phyloP scores from a whole-genome alignment of 2,113 vertebrate species.

The Amazona guildingii region DNA sequence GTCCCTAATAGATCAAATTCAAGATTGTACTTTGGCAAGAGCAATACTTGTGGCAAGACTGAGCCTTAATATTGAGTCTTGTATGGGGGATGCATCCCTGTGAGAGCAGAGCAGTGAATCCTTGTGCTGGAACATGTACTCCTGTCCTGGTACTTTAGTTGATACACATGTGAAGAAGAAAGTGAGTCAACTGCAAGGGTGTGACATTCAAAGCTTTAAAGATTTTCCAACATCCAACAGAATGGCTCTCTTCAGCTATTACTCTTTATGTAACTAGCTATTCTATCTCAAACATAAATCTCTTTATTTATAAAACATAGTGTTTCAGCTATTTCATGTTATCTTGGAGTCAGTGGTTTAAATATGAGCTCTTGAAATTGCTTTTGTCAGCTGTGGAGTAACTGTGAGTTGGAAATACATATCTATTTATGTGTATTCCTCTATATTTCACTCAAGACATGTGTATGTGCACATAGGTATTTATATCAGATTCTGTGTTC shows the following conservation, averaged over 20 bases:
- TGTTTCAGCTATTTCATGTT: slow-evolving; percentile 8
- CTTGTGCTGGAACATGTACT: not conserved
- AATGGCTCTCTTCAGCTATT: not conserved
- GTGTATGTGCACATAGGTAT: accelerated
- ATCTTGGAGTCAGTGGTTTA: not conserved
- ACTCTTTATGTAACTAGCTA: not conserved
- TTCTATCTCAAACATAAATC: not conserved
- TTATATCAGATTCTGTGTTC: not conserved
- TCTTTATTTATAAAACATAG: not conserved
- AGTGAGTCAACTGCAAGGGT: accelerated
- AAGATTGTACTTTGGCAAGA: not conserved
- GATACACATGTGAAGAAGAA: not conserved
- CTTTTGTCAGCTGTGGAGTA: not conserved
- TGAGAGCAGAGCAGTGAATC: not conserved
- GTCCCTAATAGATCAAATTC: not conserved
- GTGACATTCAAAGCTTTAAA: not conserved
- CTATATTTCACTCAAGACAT: accelerated
- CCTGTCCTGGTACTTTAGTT: not conserved
- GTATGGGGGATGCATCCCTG: not conserved
- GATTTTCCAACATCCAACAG: not conserved
- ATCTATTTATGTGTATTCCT: not conserved
- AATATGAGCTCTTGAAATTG: not conserved
- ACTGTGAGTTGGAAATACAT: not conserved
- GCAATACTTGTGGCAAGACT: no score
- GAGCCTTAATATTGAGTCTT: not conserved